phyloP scores from a whole-genome alignment of 2,113 vertebrate species.

The Zootoca vivipara region DNA sequence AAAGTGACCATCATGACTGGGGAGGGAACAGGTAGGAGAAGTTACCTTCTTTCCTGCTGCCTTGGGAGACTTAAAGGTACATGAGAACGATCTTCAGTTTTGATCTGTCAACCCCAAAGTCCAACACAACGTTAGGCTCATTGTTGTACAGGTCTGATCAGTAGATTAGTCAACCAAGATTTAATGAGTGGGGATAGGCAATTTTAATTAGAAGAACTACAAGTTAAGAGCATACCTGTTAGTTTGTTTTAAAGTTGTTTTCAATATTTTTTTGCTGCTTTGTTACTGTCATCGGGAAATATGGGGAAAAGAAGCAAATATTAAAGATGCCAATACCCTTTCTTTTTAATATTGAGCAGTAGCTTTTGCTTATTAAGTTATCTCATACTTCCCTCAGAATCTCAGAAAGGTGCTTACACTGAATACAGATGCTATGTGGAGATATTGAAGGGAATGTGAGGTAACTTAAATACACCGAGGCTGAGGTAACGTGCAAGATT shows the following conservation, averaged over 20 bases:
- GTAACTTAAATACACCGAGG: neutral
- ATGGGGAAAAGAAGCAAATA: neutral
- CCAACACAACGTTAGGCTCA: neutral
- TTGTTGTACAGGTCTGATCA: neutral
- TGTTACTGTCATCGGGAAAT: neutral
- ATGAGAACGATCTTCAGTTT: neutral
- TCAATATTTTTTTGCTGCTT: neutral
- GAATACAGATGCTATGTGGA: neutral
- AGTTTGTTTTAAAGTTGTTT: neutral
- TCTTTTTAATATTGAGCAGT: constrained; percentile 3
- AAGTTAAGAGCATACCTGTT: neutral
- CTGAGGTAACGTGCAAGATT: neutral
- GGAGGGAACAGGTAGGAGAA: neutral
- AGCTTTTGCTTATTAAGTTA: constrained; percentile 23
- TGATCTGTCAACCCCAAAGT: neutral
- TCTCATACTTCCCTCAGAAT: constrained; percentile 12
- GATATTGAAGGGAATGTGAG: constrained; percentile 1
- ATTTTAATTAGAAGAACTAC: neutral
- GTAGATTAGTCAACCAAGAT: neutral
- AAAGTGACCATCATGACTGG: neutral
- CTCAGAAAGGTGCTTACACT: constrained; percentile 2
- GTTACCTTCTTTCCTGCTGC: neutral
- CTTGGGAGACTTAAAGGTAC: neutral
- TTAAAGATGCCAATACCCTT: neutral
- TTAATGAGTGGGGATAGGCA: neutral